Base-by-base conservation (phyloP, 2,888 invertebrate genomes). In the Teinopalpus imperialis region DNA sequence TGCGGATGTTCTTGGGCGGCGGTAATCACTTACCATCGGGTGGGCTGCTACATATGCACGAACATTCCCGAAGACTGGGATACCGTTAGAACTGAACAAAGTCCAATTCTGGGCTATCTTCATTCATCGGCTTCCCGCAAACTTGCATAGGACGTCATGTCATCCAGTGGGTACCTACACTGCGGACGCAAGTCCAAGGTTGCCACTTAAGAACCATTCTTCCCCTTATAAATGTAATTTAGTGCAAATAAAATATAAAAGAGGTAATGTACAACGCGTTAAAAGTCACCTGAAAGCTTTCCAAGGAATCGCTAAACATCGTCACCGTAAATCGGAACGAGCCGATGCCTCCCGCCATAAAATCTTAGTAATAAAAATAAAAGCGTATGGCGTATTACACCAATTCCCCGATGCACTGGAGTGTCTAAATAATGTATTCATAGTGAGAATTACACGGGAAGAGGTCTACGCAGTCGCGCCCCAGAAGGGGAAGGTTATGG, bases 401-500 rank as follows among this genome's bases (percentile, higher is more conserved):
- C 51, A 43, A 52, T 51, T 48, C 47, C 44, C 49, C 23, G 44
- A 42, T 43, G 52, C 52, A 47, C 49, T 43, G 32, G 52, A 51
- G 53, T 44, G 36, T 53, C 51, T 51, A 51, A 53, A 56, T 59
- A 54, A 62, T 61, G 54, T 59, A 59, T 60, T 56, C 63, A 59
- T 56, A 54, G 61, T 55, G 53, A 59, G 58, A 61, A 62, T 61
- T 56, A 57, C 61, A 56, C 53, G 56, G 53, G 49, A 48, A 56
- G 53, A 51, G 39, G 44, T 50, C 48, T 49, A 46, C 21, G 51
- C 53, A 46, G 43, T 52, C 39, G 41, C 48, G 52, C 37, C 37
- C 32, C 10, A 8, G 49, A 48, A 51, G 55, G 56, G 58, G 52
- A 27, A 18, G 31, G 39, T 53, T 51, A 52, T 50, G 54, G 50